Conservation (phyloP, 53 echinoderm and acorn worm species). For the Astropecten irregularis region DNA sequence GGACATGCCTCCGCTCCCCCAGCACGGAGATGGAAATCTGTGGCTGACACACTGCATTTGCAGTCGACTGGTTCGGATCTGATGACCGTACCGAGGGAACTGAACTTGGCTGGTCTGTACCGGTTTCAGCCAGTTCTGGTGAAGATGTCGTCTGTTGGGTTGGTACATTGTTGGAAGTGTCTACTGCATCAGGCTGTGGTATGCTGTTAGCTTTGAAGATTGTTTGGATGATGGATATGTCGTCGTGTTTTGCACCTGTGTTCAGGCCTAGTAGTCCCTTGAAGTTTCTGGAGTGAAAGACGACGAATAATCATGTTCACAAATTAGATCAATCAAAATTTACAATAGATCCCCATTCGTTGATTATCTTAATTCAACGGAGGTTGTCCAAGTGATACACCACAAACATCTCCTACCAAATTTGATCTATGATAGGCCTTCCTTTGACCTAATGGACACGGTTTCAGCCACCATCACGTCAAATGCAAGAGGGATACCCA, state of each 20-base stretch:
- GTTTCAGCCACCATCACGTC: too few species aligned
- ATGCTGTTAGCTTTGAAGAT: slow-evolving; percentile 14
- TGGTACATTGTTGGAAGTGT: background rate
- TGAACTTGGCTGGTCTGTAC: background rate
- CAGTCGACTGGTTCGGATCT: background rate
- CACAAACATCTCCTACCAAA: too few species aligned
- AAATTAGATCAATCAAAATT: too few species aligned
- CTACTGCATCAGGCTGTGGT: background rate
- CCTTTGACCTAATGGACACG: too few species aligned
- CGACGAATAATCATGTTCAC: too few species aligned
- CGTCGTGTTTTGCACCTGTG: background rate
- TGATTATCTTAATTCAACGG: too few species aligned
- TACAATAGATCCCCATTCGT: too few species aligned
- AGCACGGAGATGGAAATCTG: background rate
- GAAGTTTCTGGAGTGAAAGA: background rate
- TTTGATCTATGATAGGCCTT: too few species aligned
- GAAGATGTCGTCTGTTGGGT: background rate
- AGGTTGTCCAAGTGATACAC: too few species aligned
- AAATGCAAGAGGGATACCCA: too few species aligned
- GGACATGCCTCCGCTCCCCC: background rate
- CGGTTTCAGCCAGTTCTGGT: background rate
- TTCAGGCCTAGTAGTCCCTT: background rate
- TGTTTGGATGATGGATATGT: slow-evolving; percentile 20
- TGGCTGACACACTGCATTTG: background rate
- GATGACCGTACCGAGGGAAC: background rate